These are phyloP conservation scores for Chalcosyrphus nemorum DNA, from an alignment of 2,888 invertebrate genomes.

Conservation along the genomic window DNA sequence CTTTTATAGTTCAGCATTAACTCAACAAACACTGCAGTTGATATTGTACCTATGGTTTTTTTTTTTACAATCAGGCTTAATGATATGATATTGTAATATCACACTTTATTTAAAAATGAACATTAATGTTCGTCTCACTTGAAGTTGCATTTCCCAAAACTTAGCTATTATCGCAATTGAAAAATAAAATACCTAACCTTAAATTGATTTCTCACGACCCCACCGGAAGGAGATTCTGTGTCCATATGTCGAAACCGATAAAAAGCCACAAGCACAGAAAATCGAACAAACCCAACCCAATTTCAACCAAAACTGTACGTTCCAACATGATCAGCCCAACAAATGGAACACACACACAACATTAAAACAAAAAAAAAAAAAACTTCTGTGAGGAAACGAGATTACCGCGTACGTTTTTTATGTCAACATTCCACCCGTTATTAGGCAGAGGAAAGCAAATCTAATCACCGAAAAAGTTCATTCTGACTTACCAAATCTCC, in stretches of 20 bases:
- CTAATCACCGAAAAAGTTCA: neutral
- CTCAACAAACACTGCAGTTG: too few relatives aligned
- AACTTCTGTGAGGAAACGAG: neutral
- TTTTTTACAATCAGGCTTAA: too few relatives aligned
- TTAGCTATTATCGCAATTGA: too few relatives aligned
- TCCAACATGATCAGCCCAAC: constrained; percentile 4
- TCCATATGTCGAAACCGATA: neutral
- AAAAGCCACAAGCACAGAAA: neutral
- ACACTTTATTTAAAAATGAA: too few relatives aligned
- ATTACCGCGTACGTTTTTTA: neutral
- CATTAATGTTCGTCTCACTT: too few relatives aligned
- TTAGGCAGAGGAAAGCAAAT: neutral
- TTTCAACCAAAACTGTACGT: neutral
- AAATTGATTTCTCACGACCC: neutral
- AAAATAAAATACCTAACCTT: neutral
- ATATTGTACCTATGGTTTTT: too few relatives aligned
- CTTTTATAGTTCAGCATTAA: too few relatives aligned
- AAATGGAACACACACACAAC: neutral
- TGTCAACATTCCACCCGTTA: neutral
- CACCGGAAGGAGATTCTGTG: neutral
- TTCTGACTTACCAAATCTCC: neutral
- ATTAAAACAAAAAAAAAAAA: neutral
- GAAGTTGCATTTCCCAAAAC: too few relatives aligned
- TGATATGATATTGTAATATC: too few relatives aligned
- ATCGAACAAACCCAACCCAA: neutral